phyloP scores from a whole-genome alignment of 2,888 invertebrate genomes.

The Plusia festucae region DNA sequence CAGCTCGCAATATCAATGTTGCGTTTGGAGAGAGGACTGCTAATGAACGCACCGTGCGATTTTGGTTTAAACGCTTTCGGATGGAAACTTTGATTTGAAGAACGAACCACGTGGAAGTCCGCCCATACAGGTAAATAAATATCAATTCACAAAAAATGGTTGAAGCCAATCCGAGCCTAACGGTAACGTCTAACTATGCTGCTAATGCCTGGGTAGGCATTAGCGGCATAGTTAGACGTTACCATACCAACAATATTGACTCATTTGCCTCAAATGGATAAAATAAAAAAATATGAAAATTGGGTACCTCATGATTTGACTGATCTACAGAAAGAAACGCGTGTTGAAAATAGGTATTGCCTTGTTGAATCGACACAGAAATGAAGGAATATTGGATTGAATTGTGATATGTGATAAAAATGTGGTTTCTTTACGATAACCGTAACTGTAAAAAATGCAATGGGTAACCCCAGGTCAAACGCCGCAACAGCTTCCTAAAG shows the following conservation, averaged over 20 bases:
- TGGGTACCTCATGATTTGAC: not conserved
- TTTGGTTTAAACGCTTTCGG: not conserved
- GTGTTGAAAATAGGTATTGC: not conserved
- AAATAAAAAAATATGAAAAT: constrained; percentile 7
- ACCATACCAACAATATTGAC: not conserved
- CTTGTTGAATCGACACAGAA: not conserved
- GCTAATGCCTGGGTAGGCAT: constrained; percentile 6
- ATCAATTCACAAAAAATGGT: constrained; percentile 1
- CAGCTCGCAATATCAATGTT: too few relatives aligned
- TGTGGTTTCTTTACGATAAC: constrained; percentile 28
- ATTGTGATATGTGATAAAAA: constrained; percentile 30
- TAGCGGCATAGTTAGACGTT: constrained; percentile 8
- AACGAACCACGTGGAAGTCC: not conserved
- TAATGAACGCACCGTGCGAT: constrained; percentile 6
- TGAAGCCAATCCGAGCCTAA: not conserved
- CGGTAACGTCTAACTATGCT: too few relatives aligned
- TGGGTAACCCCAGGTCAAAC: too few relatives aligned
- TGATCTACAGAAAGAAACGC: not conserved
- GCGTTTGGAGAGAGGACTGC: too few relatives aligned
- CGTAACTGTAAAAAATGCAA: constrained; percentile 26
- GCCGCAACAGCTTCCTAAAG: not conserved
- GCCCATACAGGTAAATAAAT: constrained; percentile 2
- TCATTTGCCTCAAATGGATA: not conserved
- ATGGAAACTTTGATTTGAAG: not conserved
- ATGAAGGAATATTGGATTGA: constrained; percentile 11